Evolutionary conservation across 2,888 invertebrate genomes (phyloP), one percentile per base, ranked within the genome.

Genomic region (Silvanus unidentatus): DNA sequence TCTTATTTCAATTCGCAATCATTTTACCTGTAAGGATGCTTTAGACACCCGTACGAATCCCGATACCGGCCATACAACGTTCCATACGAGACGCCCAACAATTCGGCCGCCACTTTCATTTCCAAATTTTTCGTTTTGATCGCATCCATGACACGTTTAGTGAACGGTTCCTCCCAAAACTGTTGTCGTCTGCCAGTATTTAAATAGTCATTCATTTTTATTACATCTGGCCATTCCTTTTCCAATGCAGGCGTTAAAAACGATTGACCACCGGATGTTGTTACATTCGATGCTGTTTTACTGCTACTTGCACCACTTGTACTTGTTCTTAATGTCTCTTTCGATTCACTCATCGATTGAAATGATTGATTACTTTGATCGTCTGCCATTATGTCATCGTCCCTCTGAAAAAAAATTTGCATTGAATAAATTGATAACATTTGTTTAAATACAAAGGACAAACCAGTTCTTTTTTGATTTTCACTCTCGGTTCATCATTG

Each of bases 141-240:
- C 12, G 89, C 88, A 67, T 92, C 91, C 86, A 92, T 88, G 34
- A 92, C 83, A 64, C 90, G 75, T 69, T 88, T 86, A 22, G 91
- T 91, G 62, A 90, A 91, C 37, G 88, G 84, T 68, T 92, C 92
- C 66, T 92, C 92, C 92, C 92, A 93, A 73, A 92, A 93, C 73
- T 92, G 91, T 47, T 91, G 92, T 41, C 92, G 74, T 27, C 92
- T 74, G 1, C 92, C 91, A 59, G 88, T 88, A 59, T 87, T 85
- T 49, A 91, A 72, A 65, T 91, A 92, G 63, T 90, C 90, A 67
- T 86, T 88, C 78, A 91, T 82, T 70, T 88, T 90, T 46, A 91
- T 80, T 32, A 91, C 90, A 71, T 90, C 86, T 41, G 75, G 70
- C 71, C 72, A 72, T 53, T 73, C 71, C 49, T 69, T 69, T 52